Evolutionary conservation across 2,113 vertebrate genomes (phyloP).

Genomic region (Eptesicus fuscus): DNA sequence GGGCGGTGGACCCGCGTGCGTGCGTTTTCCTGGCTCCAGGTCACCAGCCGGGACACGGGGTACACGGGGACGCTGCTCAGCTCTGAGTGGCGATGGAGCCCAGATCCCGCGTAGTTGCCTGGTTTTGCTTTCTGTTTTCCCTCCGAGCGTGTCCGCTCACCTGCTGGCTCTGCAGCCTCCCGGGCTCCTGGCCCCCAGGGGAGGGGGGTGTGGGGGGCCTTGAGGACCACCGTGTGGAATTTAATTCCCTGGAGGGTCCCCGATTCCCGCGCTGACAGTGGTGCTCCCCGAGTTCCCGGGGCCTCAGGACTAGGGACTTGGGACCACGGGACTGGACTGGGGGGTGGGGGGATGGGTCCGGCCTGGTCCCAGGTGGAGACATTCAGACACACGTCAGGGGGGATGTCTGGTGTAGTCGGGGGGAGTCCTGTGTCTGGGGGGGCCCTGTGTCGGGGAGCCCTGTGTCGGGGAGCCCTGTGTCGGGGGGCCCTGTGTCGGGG

Average conservation of each 20-base stretch:
- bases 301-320: not conserved
- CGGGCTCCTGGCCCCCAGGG: not conserved
- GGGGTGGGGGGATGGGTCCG: no score
- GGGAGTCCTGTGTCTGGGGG: not conserved
- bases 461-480: no score
- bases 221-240: no score
- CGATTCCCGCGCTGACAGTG: not conserved
- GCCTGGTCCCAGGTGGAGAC: not conserved
- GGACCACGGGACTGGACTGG: no score
- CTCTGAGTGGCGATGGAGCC: not conserved
- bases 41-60: no score
- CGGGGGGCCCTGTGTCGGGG: no score
- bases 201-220: no score
- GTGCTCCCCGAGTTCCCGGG: not conserved
- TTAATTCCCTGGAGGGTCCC: not conserved
- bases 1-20: no score
- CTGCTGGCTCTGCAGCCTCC: no score
- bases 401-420: not conserved
- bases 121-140: not conserved
- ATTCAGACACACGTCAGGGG: not conserved
- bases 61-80: not conserved
- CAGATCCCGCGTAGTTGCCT: not conserved
- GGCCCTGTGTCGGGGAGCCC: no score
- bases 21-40: no score
- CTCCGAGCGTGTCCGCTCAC: not conserved